Conservation (phyloP, 2,888 invertebrate genomes). For the Nycteola revayana region DNA sequence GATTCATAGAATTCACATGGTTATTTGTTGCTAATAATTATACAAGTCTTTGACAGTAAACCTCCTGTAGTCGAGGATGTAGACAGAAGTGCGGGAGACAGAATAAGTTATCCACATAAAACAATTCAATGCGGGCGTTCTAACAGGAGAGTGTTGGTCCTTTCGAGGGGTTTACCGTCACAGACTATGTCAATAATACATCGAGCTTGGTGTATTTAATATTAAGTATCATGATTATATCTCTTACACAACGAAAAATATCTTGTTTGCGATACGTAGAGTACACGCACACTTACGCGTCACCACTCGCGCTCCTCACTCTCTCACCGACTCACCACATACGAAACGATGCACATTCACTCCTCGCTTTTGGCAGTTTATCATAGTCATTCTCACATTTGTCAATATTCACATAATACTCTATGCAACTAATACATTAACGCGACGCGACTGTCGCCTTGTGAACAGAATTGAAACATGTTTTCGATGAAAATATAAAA, state of each 20-base stretch:
- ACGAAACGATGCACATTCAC: conserved; percentile 32
- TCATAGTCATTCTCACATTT: conserved; percentile 57
- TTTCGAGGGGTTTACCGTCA: conserved; percentile 59
- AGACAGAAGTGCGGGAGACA: conserved; percentile 49
- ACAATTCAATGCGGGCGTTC: conserved; percentile 41
- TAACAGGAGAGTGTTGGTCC: conserved; percentile 57
- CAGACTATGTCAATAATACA: conserved; percentile 56
- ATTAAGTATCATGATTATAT: conserved; percentile 65
- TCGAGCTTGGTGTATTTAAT: conserved; percentile 74
- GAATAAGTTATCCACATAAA: conserved; percentile 40
- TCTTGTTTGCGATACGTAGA: conserved; percentile 45
- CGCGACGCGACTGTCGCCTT: conserved; percentile 34
- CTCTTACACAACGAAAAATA: conserved; percentile 68
- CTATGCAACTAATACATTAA: conserved; percentile 43
- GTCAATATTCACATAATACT: conserved; percentile 72
- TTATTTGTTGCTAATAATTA: conserved; percentile 60
- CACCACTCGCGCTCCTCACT: conserved; percentile 28
- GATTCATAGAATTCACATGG: conserved; percentile 68
- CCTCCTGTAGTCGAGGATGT: conserved; percentile 52
- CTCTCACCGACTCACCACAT: conserved; percentile 25
- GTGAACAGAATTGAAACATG: conserved; percentile 36
- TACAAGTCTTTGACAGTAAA: conserved; percentile 60
- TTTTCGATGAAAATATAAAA: conserved; percentile 38
- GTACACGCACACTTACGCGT: conserved; percentile 27
- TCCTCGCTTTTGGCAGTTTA: conserved; percentile 77